phyloP scores from a whole-genome alignment of 2,113 vertebrate genomes.

The Ivindomyrus marchei region DNA sequence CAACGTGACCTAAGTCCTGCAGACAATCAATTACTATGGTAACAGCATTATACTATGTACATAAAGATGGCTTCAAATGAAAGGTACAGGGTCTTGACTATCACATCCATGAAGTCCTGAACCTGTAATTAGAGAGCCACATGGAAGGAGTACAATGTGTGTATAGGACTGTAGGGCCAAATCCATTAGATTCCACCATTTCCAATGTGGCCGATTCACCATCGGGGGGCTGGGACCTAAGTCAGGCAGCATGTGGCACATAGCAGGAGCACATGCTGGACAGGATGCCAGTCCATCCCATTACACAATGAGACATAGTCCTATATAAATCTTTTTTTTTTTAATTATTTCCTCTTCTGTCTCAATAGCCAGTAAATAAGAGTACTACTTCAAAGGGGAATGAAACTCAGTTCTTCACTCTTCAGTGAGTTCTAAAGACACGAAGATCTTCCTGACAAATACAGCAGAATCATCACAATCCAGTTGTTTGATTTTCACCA shows the following conservation, averaged over 20 bases:
- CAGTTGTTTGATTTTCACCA: conserved; percentile 23
- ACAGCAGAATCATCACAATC: conserved; percentile 25
- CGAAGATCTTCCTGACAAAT: neutral
- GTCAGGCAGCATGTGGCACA: neutral
- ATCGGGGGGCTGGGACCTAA: neutral
- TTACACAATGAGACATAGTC: neutral
- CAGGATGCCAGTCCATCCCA: neutral
- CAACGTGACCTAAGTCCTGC: neutral
- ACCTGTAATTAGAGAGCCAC: neutral
- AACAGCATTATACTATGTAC: neutral
- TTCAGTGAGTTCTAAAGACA: neutral
- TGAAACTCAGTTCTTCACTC: neutral
- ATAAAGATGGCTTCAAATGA: neutral
- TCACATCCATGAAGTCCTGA: neutral
- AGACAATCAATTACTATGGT: neutral
- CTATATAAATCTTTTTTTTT: neutral
- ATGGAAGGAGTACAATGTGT: neutral
- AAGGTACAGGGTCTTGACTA: neutral
- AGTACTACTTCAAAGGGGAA: neutral
- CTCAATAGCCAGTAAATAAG: neutral
- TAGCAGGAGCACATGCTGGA: neutral
- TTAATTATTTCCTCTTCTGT: neutral
- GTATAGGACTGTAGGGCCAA: neutral
- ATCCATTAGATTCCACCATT: neutral
- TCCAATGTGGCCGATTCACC: neutral